These are phyloP conservation scores for Homarus americanus DNA, from an alignment of 1,140 invertebrate genomes.

Conservation along the genomic window DNA sequence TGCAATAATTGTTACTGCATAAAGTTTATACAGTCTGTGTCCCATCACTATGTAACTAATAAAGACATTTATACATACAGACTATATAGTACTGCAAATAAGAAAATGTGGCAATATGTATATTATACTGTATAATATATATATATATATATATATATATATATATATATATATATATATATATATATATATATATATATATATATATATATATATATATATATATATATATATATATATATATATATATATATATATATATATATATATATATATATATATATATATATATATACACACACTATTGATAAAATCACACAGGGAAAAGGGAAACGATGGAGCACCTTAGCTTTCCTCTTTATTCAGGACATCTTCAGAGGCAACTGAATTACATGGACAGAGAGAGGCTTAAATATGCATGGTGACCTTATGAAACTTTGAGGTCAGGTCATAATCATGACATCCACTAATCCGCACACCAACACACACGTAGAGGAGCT, in stretches of 20 bases:
- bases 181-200: slow-evolving; percentile 1
- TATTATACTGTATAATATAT: too few species aligned
- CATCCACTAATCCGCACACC: too few species aligned
- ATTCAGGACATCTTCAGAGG: not conserved
- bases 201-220: not conserved
- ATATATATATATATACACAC: slow-evolving; percentile 6
- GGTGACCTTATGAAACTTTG: too few species aligned
- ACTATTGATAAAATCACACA: not conserved
- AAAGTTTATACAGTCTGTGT: too few species aligned
- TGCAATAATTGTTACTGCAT: too few species aligned
- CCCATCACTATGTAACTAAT: too few species aligned
- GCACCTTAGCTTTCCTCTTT: not conserved
- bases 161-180: slow-evolving; percentile 9
- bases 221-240: slow-evolving; percentile 14
- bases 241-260: slow-evolving; percentile 26
- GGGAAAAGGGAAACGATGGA: not conserved
- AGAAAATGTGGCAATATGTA: too few species aligned
- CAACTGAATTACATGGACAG: not conserved
- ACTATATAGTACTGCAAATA: too few species aligned
- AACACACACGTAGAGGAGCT: too few species aligned
- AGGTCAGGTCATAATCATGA: too few species aligned
- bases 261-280: slow-evolving; percentile 32
- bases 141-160: slow-evolving; percentile 16
- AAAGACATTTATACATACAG: too few species aligned
- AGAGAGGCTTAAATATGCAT: not conserved